Evolutionary conservation across 92 coral and sea anemone genomes (phyloP), one percentile per base, ranked within the genome.

Genomic region (Scolanthus callimorphus): DNA sequence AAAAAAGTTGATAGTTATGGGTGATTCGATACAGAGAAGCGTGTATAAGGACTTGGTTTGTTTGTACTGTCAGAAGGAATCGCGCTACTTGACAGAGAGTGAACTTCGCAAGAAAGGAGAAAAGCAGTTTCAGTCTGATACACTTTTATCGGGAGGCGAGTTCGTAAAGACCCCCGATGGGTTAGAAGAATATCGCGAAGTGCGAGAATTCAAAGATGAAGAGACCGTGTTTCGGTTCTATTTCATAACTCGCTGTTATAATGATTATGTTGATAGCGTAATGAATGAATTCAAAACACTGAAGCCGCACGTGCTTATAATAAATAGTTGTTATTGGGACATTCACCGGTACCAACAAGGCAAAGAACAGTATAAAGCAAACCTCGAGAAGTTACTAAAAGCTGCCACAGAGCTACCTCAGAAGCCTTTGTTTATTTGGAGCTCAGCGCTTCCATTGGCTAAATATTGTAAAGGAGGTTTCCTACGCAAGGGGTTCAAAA

Each of bases 291-390:
- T 87, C 55, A 71, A 76, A 38, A 72, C 83, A 20, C 28, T 57
- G 23, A 62, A 77, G 17, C 97, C 97, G 1, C 82, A 91, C 60
- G 70, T 88, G 12, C 54, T 91, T 17, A 79, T 91, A 15, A 91
- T 91, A 95, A 91, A 91, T 54, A 87, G 96, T 0, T 73, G 85
- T 17, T 82, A 74, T 29, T 91, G 97, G 97, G 97, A 91, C 59
- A 64, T 91, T 27, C 90, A 77, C 64, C 90, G 72, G 30, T 91
- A 91, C 39, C 70, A 69, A 38, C 78, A 69, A 20, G 68, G 83
- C 3, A 63, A 59, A 61, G 39, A 59, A 31, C 74, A 78, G 39
- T 91, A 77, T 39, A 65, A 81, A 46, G 49, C 23, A 39, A 87
- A 87, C 48, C 45, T 88, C 50, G 73, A 45, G n/a, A 71, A 83